Evolutionary conservation across 2,113 vertebrate genomes (phyloP).

Genomic region (Heloderma charlesbogerti): DNA sequence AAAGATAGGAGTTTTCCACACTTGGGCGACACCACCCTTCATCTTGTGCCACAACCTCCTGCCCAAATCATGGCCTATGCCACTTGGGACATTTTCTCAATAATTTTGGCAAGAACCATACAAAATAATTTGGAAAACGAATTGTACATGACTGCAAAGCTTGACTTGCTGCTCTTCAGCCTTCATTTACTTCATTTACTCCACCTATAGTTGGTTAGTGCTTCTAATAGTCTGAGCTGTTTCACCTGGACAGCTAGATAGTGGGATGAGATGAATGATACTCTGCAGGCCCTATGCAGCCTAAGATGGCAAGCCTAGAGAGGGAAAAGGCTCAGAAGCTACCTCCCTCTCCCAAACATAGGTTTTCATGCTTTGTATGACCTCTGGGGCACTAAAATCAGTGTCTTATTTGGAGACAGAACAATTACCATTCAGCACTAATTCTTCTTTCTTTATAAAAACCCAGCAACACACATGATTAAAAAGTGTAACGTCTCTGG

Average conservation of each 20-base stretch:
- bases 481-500: constrained; percentile 63
- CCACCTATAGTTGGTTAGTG: background rate
- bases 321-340: background rate
- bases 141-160: background rate
- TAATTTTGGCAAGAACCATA: background rate
- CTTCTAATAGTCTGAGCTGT: background rate
- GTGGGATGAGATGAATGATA: background rate
- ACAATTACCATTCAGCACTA: constrained; percentile 61
- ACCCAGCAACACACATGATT: constrained; percentile 67
- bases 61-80: background rate
- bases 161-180: background rate
- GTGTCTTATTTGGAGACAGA: constrained; percentile 41
- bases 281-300: constrained; percentile 37
- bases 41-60: background rate
- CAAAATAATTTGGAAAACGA: background rate
- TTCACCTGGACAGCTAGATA: background rate
- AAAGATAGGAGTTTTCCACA: background rate
- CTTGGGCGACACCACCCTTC: background rate
- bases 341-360: constrained; percentile 16
- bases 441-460: constrained; percentile 65
- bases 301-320: background rate
- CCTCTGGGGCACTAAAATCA: constrained; percentile 57
- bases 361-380: constrained; percentile 10
- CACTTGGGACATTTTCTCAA: background rate
- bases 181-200: background rate